Conservation (phyloP, 2,113 vertebrate genomes). For the Mesocricetus auratus region DNA sequence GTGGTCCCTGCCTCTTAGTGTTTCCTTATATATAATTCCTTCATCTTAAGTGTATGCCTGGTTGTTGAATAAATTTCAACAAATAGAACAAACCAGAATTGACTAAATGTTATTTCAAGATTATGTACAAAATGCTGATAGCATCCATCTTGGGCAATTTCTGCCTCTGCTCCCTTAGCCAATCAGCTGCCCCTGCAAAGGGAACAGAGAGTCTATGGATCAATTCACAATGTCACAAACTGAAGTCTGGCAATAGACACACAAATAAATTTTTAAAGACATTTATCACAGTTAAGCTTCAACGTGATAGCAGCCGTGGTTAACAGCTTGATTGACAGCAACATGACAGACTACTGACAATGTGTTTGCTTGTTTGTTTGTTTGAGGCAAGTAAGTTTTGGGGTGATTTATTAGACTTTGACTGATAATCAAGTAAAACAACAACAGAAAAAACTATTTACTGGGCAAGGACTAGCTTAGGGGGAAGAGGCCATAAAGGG, state of each 20-base stretch:
- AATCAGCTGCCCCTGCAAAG: not conserved
- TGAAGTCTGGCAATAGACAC: not conserved
- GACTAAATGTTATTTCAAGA: not conserved
- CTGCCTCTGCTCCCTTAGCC: not conserved
- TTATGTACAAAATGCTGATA: not conserved
- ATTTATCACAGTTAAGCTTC: not conserved
- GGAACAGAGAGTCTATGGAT: not conserved
- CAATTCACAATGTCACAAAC: not conserved
- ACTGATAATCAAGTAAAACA: not conserved
- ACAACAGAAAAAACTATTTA: not conserved
- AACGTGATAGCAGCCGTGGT: not conserved
- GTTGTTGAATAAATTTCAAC: conserved; percentile 2
- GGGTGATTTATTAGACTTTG: not conserved
- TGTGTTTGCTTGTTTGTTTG: not conserved
- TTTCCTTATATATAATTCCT: not conserved
- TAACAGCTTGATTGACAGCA: not conserved
- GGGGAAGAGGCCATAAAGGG: not conserved
- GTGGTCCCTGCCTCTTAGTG: not conserved
- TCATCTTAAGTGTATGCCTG: not conserved
- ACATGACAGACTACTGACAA: not conserved
- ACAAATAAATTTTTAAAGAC: not conserved
- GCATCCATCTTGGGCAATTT: not conserved
- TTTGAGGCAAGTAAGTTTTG: not conserved
- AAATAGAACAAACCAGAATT: not conserved
- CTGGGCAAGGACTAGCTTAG: not conserved